Evolutionary conservation across 2,888 invertebrate genomes (phyloP), one percentile per base, ranked within the genome.

Genomic region (Neuroscelio doddi): DNA sequence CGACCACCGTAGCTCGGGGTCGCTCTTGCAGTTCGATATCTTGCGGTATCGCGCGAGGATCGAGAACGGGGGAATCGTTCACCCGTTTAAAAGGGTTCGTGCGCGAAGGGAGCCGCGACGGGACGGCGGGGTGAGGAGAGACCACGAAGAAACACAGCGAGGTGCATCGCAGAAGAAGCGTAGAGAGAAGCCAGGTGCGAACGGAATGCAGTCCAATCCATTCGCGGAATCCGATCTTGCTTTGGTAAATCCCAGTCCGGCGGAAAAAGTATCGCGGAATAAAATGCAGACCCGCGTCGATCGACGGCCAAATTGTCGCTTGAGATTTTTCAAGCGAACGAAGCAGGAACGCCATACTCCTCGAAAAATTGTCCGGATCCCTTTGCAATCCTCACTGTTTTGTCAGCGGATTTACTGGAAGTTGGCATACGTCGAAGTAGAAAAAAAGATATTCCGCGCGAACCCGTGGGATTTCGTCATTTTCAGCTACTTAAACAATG

Each of bases 171-270:
- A 51, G 53, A 64, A 64, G 68, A 64, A 59, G 62, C 27, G 70
- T 67, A 57, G 59, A 71, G 72, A 65, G 72, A 76, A 77, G 68
- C 75, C 80, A 82, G 81, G 81, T 81, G 82, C 82, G 81, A 81
- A 82, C 74, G 81, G 82, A 81, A 82, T 82, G 81, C 81, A 67
- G 81, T 81, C 79, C 81, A 80, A 82, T 81, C 80, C 82, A 77
- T 82, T 82, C 80, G 77, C 73, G 79, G 83, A 83, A 83, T 82
- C 76, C 74, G 78, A 79, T 78, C 76, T 79, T 75, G 75, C 77
- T 76, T 78, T 74, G 72, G 79, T 75, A 77, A 80, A 80, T 78
- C 79, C 77, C 71, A 71, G 69, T 52, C 55, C 16, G 52, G 68
- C 68, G 76, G 78, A 80, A 80, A 81, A 81, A 80, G 79, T 69